These are phyloP conservation scores for Eurosta solidaginis DNA, from an alignment of 1,140 invertebrate genomes.

Conservation along the genomic window DNA sequence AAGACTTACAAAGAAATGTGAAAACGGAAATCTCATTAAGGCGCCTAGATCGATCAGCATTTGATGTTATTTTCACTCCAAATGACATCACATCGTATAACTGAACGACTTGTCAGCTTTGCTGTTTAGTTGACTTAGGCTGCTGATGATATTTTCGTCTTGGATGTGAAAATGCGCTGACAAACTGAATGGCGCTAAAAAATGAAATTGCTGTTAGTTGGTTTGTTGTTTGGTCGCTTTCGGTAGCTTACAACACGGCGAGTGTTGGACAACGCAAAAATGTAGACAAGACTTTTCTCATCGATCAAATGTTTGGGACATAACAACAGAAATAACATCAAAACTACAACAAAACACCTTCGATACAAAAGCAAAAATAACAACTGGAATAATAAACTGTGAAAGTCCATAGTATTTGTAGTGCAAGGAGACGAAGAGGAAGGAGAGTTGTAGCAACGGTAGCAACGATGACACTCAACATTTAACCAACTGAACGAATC, in stretches of 20 bases:
- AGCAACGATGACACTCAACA: slow-evolving; percentile 7
- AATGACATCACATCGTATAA: background rate
- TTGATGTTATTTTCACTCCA: background rate
- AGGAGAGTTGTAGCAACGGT: background rate
- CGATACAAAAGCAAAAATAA: background rate
- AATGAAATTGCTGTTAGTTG: background rate
- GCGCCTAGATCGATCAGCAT: slow-evolving; percentile 5
- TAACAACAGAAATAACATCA: slow-evolving; percentile 22
- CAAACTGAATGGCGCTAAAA: background rate
- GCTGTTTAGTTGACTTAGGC: background rate
- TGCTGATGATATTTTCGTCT: background rate
- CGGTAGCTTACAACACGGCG: background rate
- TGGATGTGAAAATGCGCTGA: background rate
- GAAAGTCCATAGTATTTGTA: too few species aligned
- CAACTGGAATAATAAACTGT: too few species aligned
- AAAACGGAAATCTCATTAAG: slow-evolving; percentile 21
- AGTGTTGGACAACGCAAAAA: slow-evolving; percentile 1
- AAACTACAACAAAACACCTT: slow-evolving; percentile 8
- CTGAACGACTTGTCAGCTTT: background rate
- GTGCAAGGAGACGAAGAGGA: background rate
- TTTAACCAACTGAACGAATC: slow-evolving; percentile 19
- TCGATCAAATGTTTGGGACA: slow-evolving; percentile 21
- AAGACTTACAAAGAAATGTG: background rate
- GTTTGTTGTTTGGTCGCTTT: background rate
- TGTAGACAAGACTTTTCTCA: slow-evolving; percentile 18